Evolutionary conservation across 2,113 vertebrate genomes (phyloP), one percentile per base, ranked within the genome.

Genomic region (Callocephalon fimbriatum): DNA sequence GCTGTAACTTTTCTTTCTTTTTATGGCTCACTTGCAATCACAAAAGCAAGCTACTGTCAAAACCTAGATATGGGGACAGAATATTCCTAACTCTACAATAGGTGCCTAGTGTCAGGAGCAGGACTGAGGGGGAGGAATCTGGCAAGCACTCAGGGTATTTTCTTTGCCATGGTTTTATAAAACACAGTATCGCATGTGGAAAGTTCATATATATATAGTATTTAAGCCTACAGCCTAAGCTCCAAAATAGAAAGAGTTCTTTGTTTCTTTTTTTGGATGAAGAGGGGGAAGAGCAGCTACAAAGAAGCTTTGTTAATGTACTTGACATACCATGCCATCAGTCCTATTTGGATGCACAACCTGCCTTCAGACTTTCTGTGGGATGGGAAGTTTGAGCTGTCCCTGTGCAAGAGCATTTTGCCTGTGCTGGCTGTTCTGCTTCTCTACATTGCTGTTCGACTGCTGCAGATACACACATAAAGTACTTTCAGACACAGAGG

Each of bases 1-100:
- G 76, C 77, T n/a, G 25, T 73, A 88, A 77, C 65, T 74, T 53
- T 65, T 67, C 3, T 47, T 71, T 63, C 19, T 50, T 67, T 32
- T 77, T 20, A 65, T 80, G 73, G 56, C 66, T 93, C 48, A 22
- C 53, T 96, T 78, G 42, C 53, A 51, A 76, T 48, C 65, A 63
- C 42, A 56, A 95, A 96, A 89, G 84, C 66, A 87, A 95, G 74
- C 78, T 75, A 8, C 77, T 84, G 81, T 96, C 82, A 91, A 70
- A 94, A 31, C 67, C 15, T 42, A 74, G 50, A 27, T 76, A 31
- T 20, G 21, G 37, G 80, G 77, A 93, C 35, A 73, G 76, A 88
- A 70, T 61, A 72, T 81, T 95, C 76, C 68, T 27, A 48, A 44
- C 88, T 91, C 68, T 56, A 22, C 73, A 85, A 53, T 22, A 62